Evolutionary conservation across 2,888 invertebrate species (phyloP).

Genomic region (Drosophila pseudotakahashii): DNA sequence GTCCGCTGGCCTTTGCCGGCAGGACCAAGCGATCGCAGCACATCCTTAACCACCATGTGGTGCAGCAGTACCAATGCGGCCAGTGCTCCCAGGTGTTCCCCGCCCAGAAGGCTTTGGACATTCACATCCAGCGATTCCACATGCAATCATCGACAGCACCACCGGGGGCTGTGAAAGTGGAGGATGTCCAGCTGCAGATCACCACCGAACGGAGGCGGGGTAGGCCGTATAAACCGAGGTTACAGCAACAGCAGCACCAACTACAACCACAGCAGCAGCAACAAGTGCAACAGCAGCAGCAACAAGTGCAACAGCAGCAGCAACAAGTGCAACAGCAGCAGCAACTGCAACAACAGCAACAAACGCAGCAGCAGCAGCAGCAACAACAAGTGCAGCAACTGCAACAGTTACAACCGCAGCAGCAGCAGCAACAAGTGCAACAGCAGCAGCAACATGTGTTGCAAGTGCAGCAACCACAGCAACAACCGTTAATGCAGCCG

Average conservation of each 20-base stretch:
- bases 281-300: slow-evolving; percentile 45
- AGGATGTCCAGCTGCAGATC: slow-evolving; percentile 75
- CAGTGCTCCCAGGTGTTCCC: slow-evolving; percentile 79
- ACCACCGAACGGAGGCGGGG: slow-evolving; percentile 12
- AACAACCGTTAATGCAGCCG: slow-evolving; percentile 11
- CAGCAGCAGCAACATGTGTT: slow-evolving; percentile 21
- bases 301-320: neutral
- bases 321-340: slow-evolving; percentile 11
- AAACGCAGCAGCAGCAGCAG: neutral
- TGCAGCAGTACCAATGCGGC: slow-evolving; percentile 79
- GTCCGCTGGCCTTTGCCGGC: slow-evolving; percentile 70
- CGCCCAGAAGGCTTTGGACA: slow-evolving; percentile 76
- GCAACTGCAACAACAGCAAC: neutral
- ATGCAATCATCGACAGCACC: slow-evolving; percentile 42
- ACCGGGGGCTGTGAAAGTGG: slow-evolving; percentile 54
- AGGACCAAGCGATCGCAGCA: slow-evolving; percentile 78
- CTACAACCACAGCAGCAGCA: slow-evolving; percentile 5
- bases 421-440: slow-evolving; percentile 1
- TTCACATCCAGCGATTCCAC: slow-evolving; percentile 79
- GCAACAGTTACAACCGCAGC: neutral
- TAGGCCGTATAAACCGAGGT: slow-evolving; percentile 7
- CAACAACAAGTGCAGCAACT: slow-evolving; percentile 52
- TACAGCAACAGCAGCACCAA: slow-evolving; percentile 12
- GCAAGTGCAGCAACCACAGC: slow-evolving; percentile 7
- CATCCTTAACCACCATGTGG: slow-evolving; percentile 71